Evolutionary conservation across 2,797 vertebrate species (phyloP), one percentile per base, ranked within the genome.

Genomic region (Microctenopoma lineatum): DNA sequence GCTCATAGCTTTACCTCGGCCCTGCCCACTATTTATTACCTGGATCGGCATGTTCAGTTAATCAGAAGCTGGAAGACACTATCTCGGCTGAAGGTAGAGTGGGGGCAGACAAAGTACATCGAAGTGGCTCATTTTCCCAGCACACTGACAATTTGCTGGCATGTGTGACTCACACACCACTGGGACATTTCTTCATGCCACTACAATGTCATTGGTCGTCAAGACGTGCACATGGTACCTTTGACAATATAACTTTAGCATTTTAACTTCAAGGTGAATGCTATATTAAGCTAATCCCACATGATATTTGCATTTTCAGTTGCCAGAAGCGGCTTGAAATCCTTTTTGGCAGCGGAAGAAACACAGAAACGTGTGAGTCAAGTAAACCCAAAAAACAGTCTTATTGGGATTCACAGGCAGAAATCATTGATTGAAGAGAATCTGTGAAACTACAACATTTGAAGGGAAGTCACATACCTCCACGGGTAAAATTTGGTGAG

Each of bases 401-500:
- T 21, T 21, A 26, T 12, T 50, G 45, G 64, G 59, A 67, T 76
- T 62, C 16, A 67, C 9, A 36, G 25, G 21, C 26, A 48, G 27
- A 61, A 70, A 44, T 59, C 50, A n/a, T 6, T 75, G 16, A 73
- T 48, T 57, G 57, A 55, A 50, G 45, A 65, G 73, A 76, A 75
- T 27, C 27, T 48, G 42, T 75, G 50, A 66, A 70, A 57, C 59
- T 44, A 57, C 2, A 67, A 55, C 34, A 63, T 59, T n/a, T 66
- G 38, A 21, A 53, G 27, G 10, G 44, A 60, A 77, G 53, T 63
- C 21, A 66, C 34, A 52, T 38, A 16, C 6, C 38, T 72, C 18
- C 1, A 7, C 38, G 45, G 63, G 51, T 67, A 46, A 54, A 42
- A 74, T 79, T 26, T 59, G 18, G 61, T 53, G 39, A 57, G 47